Evolutionary conservation across 2,113 vertebrate genomes (phyloP), one percentile per base, ranked within the genome.

Genomic region (Xenopus borealis): DNA sequence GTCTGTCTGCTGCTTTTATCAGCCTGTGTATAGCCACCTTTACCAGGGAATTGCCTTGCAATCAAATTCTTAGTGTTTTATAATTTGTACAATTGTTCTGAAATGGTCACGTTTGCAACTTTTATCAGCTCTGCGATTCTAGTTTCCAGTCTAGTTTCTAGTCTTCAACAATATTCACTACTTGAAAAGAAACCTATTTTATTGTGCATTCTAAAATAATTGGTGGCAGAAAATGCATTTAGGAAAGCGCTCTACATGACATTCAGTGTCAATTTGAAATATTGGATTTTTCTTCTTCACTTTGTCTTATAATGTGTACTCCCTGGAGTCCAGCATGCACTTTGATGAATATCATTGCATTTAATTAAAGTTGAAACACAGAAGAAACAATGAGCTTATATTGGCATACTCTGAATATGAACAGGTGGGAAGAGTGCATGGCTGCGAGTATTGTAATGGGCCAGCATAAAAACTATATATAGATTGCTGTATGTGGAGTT

Each of bases 311-410:
- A 72, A 64, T 72, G 46, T 33, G 46, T 23, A 65, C 64, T 72
- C 62, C 62, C 61, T 30, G 27, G 50, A 57, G 52, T 27, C 46
- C 47, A 55, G 55, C 64, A 65, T 72, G 71, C 65, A 55, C 30
- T 40, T 50, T 66, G 62, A 72, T 65, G 30, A 65, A 65, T 72
- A 45, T 33, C 50, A 17, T 18, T 17, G 62, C 50, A 65, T 65
- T 72, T 65, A 72, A 72, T 65, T 72, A 72, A 16, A 72, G 18
- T 62, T 72, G 55, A 58, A 72, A 47, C 71, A 65, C 71, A 72
- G 13, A 64, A 64, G 33, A 64, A 64, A 64, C 33, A 17, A 33
- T 40, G 40, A 27, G 66, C 66, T 67, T 46, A 17, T 74, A 63
- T 18, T 66, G 33, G 17, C 72, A 75, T 67, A 75, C 46, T 67